These are phyloP conservation scores for Myopa testacea DNA, from an alignment of 2,888 invertebrate genomes.

Conservation along the genomic window DNA sequence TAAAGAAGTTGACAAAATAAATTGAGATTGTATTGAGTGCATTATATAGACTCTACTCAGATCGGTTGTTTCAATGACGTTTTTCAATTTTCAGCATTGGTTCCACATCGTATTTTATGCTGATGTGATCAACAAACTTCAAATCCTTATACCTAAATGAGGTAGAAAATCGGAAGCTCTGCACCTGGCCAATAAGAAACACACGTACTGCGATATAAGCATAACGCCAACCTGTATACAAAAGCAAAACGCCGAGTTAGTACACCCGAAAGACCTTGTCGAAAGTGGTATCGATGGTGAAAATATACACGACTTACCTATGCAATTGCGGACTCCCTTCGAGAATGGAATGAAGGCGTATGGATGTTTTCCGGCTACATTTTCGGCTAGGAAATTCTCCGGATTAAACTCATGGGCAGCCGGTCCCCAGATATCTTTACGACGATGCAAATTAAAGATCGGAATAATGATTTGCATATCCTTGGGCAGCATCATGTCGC, in stretches of 20 bases:
- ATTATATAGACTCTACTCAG: no score
- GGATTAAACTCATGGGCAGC: constrained; percentile 55
- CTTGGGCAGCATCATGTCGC: constrained; percentile 46
- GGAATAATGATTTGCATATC: constrained; percentile 52
- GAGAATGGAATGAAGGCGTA: constrained; percentile 57
- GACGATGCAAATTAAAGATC: constrained; percentile 54
- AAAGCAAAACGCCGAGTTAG: no score
- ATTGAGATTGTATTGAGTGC: no score
- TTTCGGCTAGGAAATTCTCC: constrained; percentile 55
- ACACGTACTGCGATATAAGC: constrained; percentile 53
- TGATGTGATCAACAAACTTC: constrained; percentile 51
- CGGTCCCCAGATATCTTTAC: constrained; percentile 53
- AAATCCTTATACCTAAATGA: constrained; percentile 51
- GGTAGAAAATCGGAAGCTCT: constrained; percentile 52
- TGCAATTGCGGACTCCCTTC: constrained; percentile 54
- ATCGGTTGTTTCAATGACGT: neutral
- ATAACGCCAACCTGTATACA: constrained; percentile 52
- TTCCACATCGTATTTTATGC: constrained; percentile 50
- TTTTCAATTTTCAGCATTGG: constrained; percentile 46
- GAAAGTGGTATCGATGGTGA: neutral
- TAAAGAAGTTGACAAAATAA: no score
- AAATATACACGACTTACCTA: constrained; percentile 46
- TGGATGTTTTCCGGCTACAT: constrained; percentile 51
- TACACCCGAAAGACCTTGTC: no score
- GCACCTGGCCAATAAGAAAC: constrained; percentile 48